Conservation (phyloP, 2,113 vertebrate species). For the Candoia aspera region DNA sequence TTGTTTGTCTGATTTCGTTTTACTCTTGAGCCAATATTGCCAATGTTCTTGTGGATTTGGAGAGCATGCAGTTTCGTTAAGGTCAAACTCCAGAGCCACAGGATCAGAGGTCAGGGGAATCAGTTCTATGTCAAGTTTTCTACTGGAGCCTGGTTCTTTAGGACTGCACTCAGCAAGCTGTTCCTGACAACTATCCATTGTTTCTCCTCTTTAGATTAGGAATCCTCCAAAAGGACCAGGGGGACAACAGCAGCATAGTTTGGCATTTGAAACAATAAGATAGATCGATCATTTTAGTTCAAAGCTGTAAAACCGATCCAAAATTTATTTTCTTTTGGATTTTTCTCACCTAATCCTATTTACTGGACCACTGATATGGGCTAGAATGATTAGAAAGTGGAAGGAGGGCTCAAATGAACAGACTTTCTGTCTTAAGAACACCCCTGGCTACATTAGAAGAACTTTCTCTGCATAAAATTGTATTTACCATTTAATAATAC, state of each 20-base stretch:
- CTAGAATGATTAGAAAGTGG: neutral
- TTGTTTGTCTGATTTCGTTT: too few species aligned
- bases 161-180: neutral
- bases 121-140: neutral
- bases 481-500: neutral
- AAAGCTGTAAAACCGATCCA: neutral
- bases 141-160: neutral
- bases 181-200: neutral
- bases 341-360: neutral
- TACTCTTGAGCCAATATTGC: too few species aligned
- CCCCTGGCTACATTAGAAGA: neutral
- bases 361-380: neutral
- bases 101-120: too few species aligned
- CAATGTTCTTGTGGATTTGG: too few species aligned
- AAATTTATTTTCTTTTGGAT: neutral
- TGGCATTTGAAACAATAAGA: neutral
- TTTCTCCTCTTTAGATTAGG: neutral
- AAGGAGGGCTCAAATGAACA: neutral
- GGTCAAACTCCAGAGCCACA: too few species aligned
- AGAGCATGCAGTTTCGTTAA: too few species aligned
- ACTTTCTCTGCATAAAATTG: neutral
- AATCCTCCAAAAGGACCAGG: neutral
- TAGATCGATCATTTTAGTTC: neutral
- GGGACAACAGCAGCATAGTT: neutral
- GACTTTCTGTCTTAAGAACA: neutral